These are phyloP conservation scores for Fragariocoptes setiger DNA, from an alignment of 1,140 invertebrate species.

Conservation along the genomic window DNA sequence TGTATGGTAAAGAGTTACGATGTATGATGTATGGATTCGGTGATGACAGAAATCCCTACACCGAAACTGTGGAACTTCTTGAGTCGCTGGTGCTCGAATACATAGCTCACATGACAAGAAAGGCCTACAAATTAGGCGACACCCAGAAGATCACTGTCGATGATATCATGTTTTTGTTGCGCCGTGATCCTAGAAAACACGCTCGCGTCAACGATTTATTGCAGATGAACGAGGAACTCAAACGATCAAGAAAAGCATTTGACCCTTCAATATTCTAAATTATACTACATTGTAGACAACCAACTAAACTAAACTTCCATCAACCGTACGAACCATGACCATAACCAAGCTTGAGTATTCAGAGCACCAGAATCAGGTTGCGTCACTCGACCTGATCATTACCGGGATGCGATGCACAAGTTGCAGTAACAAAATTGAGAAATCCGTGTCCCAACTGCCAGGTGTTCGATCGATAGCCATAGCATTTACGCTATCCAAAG, in stretches of 20 bases:
- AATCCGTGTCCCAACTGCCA: slow-evolving; percentile 2
- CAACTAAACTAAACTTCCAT: too few relatives aligned
- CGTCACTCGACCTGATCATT: not conserved
- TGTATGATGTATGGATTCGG: slow-evolving; percentile 99
- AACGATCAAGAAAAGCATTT: slow-evolving; percentile 93
- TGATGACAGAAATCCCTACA: slow-evolving; percentile 96
- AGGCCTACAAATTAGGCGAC: slow-evolving; percentile 85
- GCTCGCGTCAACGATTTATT: slow-evolving; percentile 87
- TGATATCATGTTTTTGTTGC: slow-evolving; percentile 89
- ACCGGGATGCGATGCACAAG: slow-evolving; percentile 18
- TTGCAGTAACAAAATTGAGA: slow-evolving; percentile 17
- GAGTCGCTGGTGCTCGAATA: slow-evolving; percentile 95
- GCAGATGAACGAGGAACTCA: slow-evolving; percentile 95
- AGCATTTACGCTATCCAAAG: not conserved
- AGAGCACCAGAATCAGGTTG: too few relatives aligned
- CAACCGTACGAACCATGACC: too few relatives aligned
- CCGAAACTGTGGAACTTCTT: slow-evolving; percentile 83
- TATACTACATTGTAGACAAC: too few relatives aligned
- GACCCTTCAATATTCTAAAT: slow-evolving; percentile 26
- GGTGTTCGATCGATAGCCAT: not conserved
- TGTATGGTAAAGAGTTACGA: slow-evolving; percentile 22
- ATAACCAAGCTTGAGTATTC: too few relatives aligned
- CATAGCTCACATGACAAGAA: slow-evolving; percentile 68
- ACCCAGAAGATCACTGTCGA: slow-evolving; percentile 80
- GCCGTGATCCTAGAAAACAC: slow-evolving; percentile 84